These are phyloP conservation scores for Phrynocephalus vlangalii DNA, from an alignment of 2,797 vertebrate genomes.

Conservation along the genomic window DNA sequence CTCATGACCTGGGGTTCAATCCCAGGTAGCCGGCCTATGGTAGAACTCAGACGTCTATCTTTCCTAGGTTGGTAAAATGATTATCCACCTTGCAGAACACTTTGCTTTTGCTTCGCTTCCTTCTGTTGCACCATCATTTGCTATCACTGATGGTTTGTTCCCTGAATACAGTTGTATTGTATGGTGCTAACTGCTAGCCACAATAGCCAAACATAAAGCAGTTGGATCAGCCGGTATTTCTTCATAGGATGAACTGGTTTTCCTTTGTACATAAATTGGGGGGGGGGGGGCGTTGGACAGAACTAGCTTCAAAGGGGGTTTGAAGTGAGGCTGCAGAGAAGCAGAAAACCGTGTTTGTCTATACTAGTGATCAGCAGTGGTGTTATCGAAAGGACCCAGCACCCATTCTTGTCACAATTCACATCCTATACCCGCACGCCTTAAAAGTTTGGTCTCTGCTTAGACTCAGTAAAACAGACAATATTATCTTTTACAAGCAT, in stretches of 20 bases:
- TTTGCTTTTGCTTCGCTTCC: too few species aligned
- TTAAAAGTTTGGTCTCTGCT: background rate
- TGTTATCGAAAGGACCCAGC: background rate
- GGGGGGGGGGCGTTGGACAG: background rate
- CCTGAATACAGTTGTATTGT: too few species aligned
- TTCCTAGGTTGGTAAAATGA: too few species aligned
- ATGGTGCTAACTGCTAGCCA: background rate
- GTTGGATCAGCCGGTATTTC: background rate
- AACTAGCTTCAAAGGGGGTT: background rate
- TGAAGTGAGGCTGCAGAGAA: background rate
- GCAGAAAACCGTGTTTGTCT: background rate
- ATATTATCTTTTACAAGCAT: conserved; percentile 17
- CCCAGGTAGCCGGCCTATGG: too few species aligned
- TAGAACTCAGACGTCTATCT: too few species aligned
- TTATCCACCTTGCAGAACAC: too few species aligned
- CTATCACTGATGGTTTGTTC: too few species aligned
- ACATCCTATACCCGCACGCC: background rate
- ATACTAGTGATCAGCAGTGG: background rate
- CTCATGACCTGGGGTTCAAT: too few species aligned
- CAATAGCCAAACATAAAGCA: background rate
- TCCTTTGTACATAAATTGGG: background rate
- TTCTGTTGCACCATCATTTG: too few species aligned
- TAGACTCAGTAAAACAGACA: conserved; percentile 23
- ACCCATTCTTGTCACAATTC: too few species aligned
- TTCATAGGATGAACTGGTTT: background rate